Base-by-base conservation (phyloP, 2,797 vertebrate genomes). In the Muscicapa striata region DNA sequence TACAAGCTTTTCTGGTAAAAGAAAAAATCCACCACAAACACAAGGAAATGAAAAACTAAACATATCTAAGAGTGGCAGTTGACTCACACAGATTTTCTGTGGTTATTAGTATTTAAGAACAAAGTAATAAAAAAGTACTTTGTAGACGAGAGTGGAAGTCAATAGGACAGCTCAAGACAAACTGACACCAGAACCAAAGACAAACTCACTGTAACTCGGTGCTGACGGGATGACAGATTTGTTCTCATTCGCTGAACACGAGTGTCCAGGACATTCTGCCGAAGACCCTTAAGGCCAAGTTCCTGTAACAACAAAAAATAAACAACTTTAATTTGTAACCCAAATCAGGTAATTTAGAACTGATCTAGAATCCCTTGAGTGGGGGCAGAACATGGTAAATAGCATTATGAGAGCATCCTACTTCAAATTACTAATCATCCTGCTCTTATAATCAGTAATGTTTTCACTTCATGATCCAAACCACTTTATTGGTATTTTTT, bases 141-240 rank as follows among this genome's bases (percentile, higher is more conserved):
- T 64, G 46, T 14, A 76, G 36, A 38, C 58, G 29, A 54, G 72
- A 76, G 43, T 9, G 16, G 41, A 74, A 88, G 49, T 9, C 22
- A 49, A 49, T 0, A 38, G 55, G 32, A 57, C 20, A 74, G 64
- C 45, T 87, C 29, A 67, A 57, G 55, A 69, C 70, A 89, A 79
- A 55, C 4, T 55, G 66, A 38, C 6, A 52, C 4, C 43, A 32
- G n/a, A 68, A 34, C 9, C 54, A 18, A 45, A 51, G 75, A 14
- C 10, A 46, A 32, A 54, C 98, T 97, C 91, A 98, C 98, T 55
- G 13, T 90, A 45, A 92, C 41, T 20, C 68, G 88, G 23, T 84
- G 89, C 87, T 99, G 99, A 90, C 88, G 97, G 36, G 96, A 57
- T 13, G 98, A 98, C 22, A 99, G 95, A 74, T 98, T 98, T 72